These are phyloP conservation scores for Dascyllus trimaculatus DNA, from an alignment of 2,113 vertebrate genomes.

Conservation along the genomic window DNA sequence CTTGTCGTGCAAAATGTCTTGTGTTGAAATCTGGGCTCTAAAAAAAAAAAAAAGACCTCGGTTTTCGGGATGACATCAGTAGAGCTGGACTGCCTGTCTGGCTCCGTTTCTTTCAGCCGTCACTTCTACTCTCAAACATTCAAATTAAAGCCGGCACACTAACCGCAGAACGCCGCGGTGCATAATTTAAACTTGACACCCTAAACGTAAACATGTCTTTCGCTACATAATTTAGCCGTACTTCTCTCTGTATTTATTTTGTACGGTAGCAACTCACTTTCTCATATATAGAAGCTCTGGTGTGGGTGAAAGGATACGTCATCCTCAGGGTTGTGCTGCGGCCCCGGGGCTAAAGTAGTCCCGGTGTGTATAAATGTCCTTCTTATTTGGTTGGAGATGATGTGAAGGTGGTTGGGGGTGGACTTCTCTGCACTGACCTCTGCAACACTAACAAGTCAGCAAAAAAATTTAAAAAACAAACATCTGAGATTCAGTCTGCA, in stretches of 20 bases:
- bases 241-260: constrained; percentile 75
- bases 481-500: constrained; percentile 18
- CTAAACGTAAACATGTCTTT: constrained; percentile 78
- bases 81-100: constrained; percentile 60
- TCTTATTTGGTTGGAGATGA: constrained; percentile 55
- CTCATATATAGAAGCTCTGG: constrained; percentile 54
- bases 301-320: constrained; percentile 51
- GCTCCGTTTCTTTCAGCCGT: constrained; percentile 66
- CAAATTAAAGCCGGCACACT: constrained; percentile 72
- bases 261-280: constrained; percentile 70
- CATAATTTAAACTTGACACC: constrained; percentile 80
- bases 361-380: constrained; percentile 48
- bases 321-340: constrained; percentile 40
- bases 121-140: constrained; percentile 64
- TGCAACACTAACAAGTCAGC: constrained; percentile 59
- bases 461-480: constrained; percentile 55
- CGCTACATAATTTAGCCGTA: constrained; percentile 74
- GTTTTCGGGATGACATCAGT: constrained; percentile 73
- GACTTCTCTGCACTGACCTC: constrained; percentile 32
- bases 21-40: constrained; percentile 69
- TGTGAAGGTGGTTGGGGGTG: constrained; percentile 28
- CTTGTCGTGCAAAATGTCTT: constrained; percentile 62
- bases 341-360: constrained; percentile 53
- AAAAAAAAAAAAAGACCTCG: constrained; percentile 19
- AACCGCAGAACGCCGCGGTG: constrained; percentile 69